These are phyloP conservation scores for zebrafish (Danio rerio) DNA, from an alignment of 2,113 vertebrate genomes.

Conservation along the genomic window GRCz12tu NC_133183.1:32387001-32387500, in stretches of 20 bases:
- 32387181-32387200: conserved; percentile 21
- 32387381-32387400: conserved; percentile 26
- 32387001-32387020: background rate
- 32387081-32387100: conserved; percentile 52
- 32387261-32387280: conserved; percentile 43
- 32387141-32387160: conserved; percentile 75
- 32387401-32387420: conserved; percentile 27
- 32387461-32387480: conserved; percentile 70
- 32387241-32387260: conserved; percentile 43
- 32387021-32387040: conserved; percentile 64
- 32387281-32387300: conserved; percentile 18
- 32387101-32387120: conserved; percentile 61
- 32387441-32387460: conserved; percentile 80
- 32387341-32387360: conserved; percentile 20
- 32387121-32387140: conserved; percentile 74
- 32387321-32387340: conserved; percentile 19
- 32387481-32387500: conserved; percentile 45
- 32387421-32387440: conserved; percentile 55
- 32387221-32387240: conserved; percentile 41
- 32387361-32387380: conserved; percentile 10
- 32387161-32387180: conserved; percentile 58
- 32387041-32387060: conserved; percentile 54
- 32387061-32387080: conserved; percentile 65
- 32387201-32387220: conserved; percentile 42
- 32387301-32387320: conserved; percentile 25